Evolutionary conservation across 2,113 vertebrate species (phyloP).

Genomic region (Hippocampus comes): DNA sequence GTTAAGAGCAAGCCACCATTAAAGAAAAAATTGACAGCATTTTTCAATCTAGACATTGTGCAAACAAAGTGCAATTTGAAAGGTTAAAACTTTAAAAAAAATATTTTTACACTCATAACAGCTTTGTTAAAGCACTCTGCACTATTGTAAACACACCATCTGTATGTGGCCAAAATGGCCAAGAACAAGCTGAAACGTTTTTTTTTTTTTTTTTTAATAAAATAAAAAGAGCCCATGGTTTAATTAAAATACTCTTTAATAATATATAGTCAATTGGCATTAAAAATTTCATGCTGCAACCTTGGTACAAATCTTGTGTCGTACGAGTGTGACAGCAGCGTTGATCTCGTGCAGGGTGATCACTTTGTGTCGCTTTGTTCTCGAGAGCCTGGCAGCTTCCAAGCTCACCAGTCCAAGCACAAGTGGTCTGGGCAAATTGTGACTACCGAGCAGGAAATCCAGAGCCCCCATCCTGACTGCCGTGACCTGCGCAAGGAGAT

Average conservation of each 20-base stretch:
- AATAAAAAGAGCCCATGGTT: not conserved
- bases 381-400: slow-evolving; percentile 65
- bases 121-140: too few species aligned
- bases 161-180: too few species aligned
- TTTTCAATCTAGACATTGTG: too few species aligned
- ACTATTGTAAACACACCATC: too few species aligned
- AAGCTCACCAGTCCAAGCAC: slow-evolving; percentile 56
- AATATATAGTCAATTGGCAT: not conserved
- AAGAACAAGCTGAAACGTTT: too few species aligned
- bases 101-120: too few species aligned
- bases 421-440: slow-evolving; percentile 21
- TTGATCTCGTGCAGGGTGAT: slow-evolving; percentile 62
- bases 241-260: slow-evolving; percentile 28
- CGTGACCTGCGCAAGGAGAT: slow-evolving; percentile 23
- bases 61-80: too few species aligned
- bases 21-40: too few species aligned
- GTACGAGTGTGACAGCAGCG: slow-evolving; percentile 41
- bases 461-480: slow-evolving; percentile 3
- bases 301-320: not conserved
- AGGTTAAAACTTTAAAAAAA: too few species aligned
- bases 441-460: slow-evolving; percentile 20
- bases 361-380: slow-evolving; percentile 41
- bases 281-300: slow-evolving; percentile 42
- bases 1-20: too few species aligned
- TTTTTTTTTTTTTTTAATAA: too few species aligned